Evolutionary conservation across 2,113 vertebrate species (phyloP).

Genomic region (Taxidea taxus): DNA sequence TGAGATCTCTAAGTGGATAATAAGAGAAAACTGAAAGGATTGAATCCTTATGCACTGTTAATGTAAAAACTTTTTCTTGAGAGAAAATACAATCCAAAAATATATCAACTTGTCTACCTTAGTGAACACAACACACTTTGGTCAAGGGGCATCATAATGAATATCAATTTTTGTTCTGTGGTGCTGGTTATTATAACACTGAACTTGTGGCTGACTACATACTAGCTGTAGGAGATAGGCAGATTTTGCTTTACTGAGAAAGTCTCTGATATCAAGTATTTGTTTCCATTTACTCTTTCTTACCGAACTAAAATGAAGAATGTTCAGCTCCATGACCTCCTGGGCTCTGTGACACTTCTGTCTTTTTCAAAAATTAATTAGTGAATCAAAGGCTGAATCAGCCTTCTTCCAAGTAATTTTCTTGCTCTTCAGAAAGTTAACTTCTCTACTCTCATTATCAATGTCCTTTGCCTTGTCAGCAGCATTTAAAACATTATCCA

Average conservation of each 20-base stretch:
- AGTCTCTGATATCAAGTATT: slow-evolving; percentile 9
- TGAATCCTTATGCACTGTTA: neutral
- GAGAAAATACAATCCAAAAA: neutral
- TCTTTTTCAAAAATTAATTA: slow-evolving; percentile 73
- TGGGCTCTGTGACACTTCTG: slow-evolving; percentile 48
- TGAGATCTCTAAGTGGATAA: neutral
- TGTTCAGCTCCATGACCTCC: slow-evolving; percentile 51
- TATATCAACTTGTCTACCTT: neutral
- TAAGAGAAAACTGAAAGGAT: neutral
- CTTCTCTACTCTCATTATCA: slow-evolving; percentile 65
- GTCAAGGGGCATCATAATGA: neutral
- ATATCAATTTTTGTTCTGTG: neutral
- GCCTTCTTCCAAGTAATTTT: slow-evolving; percentile 68
- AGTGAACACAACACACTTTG: neutral
- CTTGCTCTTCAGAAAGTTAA: slow-evolving; percentile 64
- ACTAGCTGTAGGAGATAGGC: neutral
- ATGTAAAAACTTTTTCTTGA: neutral
- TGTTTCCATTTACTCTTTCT: slow-evolving; percentile 49
- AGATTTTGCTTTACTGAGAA: neutral
- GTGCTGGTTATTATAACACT: neutral
- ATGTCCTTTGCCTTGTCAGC: slow-evolving; percentile 63
- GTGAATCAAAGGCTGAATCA: slow-evolving; percentile 71
- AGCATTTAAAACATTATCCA: slow-evolving; percentile 53
- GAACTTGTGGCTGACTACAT: neutral
- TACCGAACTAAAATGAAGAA: slow-evolving; percentile 62